Evolutionary conservation across 2,888 invertebrate genomes (phyloP).

Genomic region (Drosophila crucigera): DNA sequence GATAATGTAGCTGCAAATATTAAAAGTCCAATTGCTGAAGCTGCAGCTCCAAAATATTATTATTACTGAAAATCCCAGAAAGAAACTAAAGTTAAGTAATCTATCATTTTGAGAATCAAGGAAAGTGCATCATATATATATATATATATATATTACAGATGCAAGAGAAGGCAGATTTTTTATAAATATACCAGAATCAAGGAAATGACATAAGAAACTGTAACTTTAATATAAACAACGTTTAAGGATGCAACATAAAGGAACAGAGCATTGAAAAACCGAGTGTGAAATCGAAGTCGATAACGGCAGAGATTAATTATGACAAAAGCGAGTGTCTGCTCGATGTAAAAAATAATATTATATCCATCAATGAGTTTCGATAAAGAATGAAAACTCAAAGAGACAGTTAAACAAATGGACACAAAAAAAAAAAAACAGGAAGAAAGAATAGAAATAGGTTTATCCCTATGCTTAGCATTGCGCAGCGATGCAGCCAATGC

Average conservation of each 20-base stretch:
- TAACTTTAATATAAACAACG: background rate
- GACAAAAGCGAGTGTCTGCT: conserved; percentile 2
- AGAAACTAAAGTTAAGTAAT: background rate
- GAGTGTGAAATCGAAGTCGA: background rate
- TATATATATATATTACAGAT: no score
- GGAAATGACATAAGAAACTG: background rate
- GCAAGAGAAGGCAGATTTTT: background rate
- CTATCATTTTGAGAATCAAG: background rate
- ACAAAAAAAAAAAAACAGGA: conserved; percentile 14
- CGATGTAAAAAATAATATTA: conserved; percentile 8
- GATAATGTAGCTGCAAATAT: background rate
- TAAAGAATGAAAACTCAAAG: conserved; percentile 16
- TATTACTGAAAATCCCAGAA: background rate
- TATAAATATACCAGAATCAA: background rate
- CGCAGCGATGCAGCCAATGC: conserved; percentile 28
- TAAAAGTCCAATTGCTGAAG: background rate
- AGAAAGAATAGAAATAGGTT: conserved; percentile 18
- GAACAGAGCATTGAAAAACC: background rate
- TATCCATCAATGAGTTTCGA: conserved; percentile 27
- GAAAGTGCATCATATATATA: background rate
- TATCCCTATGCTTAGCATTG: conserved; percentile 25
- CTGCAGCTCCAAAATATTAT: background rate
- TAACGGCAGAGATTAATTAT: background rate
- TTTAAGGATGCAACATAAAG: background rate
- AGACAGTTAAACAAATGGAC: conserved; percentile 29